A percentile compares a stretch with the other conserved stretches of the same genome.
These are phyloP conservation scores for Hyles vespertilio DNA, from an alignment of 1,140 invertebrate genomes.

Conservation along the genomic window DNA sequence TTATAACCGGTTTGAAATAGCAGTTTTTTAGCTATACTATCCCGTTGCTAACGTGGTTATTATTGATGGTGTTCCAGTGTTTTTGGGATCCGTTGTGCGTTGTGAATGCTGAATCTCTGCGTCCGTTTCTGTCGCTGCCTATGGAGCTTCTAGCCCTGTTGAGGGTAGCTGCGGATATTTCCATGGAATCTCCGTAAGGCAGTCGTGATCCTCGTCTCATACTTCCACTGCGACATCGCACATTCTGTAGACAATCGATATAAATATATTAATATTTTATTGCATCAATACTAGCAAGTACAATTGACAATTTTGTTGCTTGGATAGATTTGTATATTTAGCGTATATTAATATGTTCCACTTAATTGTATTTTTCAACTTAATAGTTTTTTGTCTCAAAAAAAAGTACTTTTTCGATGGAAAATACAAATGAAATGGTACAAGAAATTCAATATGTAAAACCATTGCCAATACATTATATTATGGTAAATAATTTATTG, in stretches of 20 bases:
- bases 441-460: too few species aligned
- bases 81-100: conserved; percentile 51
- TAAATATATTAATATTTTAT: too few species aligned
- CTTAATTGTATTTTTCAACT: too few species aligned
- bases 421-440: too few species aligned
- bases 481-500: too few species aligned
- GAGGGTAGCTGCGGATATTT: conserved; percentile 61
- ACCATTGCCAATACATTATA: too few species aligned
- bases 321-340: too few species aligned
- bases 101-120: conserved; percentile 42
- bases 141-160: conserved; percentile 49
- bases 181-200: conserved; percentile 66
- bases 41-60: conserved; percentile 39
- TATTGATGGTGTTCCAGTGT: conserved; percentile 51
- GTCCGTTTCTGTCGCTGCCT: conserved; percentile 34
- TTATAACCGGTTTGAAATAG: neutral
- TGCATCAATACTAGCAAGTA: too few species aligned
- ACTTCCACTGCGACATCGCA: conserved; percentile 43
- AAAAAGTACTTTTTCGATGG: too few species aligned
- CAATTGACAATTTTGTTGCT: too few species aligned
- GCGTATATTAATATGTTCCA: too few species aligned
- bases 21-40: conserved; percentile 32
- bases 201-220: conserved; percentile 52
- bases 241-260: conserved; percentile 36
- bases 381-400: too few species aligned